Base-by-base conservation (phyloP, 2,113 vertebrate species). In the Ailurus styani region DNA sequence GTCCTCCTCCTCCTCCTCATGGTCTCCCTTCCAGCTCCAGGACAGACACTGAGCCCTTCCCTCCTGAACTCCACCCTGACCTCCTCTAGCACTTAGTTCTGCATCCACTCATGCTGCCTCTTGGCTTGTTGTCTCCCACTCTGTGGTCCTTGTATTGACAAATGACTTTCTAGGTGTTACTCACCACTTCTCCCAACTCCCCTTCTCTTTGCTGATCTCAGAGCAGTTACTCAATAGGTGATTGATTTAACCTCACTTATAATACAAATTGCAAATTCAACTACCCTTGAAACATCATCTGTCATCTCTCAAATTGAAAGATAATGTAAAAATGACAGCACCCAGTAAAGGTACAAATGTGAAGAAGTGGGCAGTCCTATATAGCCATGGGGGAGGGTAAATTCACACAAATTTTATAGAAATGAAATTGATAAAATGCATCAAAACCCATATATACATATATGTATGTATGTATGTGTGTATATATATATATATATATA, bases 191-290 rank as follows among this genome's bases (percentile, higher is more conserved):
- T 83, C 88, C 72, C 75, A 17, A 11, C 29, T 40, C 62, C 8
- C 50, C 79, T 90, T 82, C 72, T 78, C 77, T 91, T 77, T 42
- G 12, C 93, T 95, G 27, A 96, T 79, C 70, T 62, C 66, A 34
- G 84, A 90, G 88, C 21, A 12, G 27, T 66, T 82, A 62, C 50
- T 88, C 89, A 54, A 47, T 40, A 68, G 75, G 45, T 81, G 93
- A 97, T 96, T 55, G 91, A 96, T 93, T 88, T 93, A 91, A 89
- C 52, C 68, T 84, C 54, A 23, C 55, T 85, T 23, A 23, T 79
- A 31, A 84, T 90, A 91, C 62, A 96, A 89, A 93, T 64, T 70
- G 68, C 88, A 87, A 90, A 87, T 73, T 73, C 78, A 85, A 62
- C 27, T 72, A 50, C 70, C 62, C 66, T 72, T 25, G 68, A 79